Base-by-base conservation (phyloP, 2,888 invertebrate species). In the Rhamnusium bicolor region DNA sequence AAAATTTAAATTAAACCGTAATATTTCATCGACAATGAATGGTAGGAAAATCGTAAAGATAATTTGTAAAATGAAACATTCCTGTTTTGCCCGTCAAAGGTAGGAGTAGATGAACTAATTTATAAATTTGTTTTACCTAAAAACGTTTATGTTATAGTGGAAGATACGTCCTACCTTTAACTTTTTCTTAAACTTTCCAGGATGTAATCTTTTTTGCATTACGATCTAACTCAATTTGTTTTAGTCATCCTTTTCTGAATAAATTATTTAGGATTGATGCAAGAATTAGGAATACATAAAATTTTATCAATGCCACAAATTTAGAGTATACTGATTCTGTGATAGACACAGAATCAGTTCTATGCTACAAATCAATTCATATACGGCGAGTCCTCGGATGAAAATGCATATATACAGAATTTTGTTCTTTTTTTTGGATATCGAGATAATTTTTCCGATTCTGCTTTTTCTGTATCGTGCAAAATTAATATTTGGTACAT, bases 1-100 rank as follows among this genome's bases (percentile, higher is more conserved):
- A 76, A 76, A 78, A 78, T 75, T 78, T 78, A 76, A 78, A 76
- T 78, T 70, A 76, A 73, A 69, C 60, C 62, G 56, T 16, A 63
- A 72, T 72, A 68, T 51, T 62, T 68, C 60, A 67, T 24, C 8
- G 58, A 49, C 32, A 72, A 47, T 40, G 29, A 51, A 32, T 49
- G 29, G 24, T 46, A 46, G 29, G 58, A 32, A 58, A 19, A 32
- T 32, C 58, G 46, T 61, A 47, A 60, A 46, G 61, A 61, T 63
- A 63, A 63, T 63, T 63, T 63, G 14, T 63, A 51, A 49, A 63
- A 63, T 63, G 47, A 27, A 29, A 51, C 16, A 8, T 24, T 63
- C 14, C 49, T 49, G 27, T 51, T 51, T 19, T 63, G 27, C 49
- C 16, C 51, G 10, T n/a, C 24, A 8, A 5, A 27, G 14, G 16